phyloP scores from a whole-genome alignment of 2,797 vertebrate genomes.

The Poliocrania exsul region DNA sequence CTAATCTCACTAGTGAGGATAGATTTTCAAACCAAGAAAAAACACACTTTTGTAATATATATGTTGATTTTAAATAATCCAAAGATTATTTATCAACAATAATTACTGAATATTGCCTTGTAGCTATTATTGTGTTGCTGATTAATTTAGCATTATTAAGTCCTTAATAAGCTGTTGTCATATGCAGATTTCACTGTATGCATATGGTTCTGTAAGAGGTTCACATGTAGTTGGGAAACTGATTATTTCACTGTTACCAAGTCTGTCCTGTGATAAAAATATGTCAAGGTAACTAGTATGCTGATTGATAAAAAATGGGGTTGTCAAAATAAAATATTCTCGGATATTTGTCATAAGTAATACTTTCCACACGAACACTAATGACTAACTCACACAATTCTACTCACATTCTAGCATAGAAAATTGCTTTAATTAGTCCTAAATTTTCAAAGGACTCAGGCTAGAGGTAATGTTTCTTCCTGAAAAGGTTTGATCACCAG shows the following conservation, averaged over 20 bases:
- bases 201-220: background rate
- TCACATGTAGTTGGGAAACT: background rate
- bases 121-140: background rate
- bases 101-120: background rate
- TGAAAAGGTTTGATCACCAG: background rate
- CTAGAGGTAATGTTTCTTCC: background rate
- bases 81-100: background rate
- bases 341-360: background rate
- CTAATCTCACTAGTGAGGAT: background rate
- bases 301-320: background rate
- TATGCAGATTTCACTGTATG: background rate
- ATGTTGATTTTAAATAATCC: background rate
- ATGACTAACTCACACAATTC: background rate
- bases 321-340: background rate
- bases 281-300: background rate
- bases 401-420: background rate
- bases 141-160: background rate
- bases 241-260: background rate
- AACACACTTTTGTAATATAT: background rate
- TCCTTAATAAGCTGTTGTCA: background rate
- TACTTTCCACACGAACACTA: background rate
- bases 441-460: background rate
- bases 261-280: background rate
- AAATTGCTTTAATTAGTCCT: background rate
- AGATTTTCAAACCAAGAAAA: background rate